Base-by-base conservation (phyloP, 2,113 vertebrate species). In the Mesocricetus auratus region DNA sequence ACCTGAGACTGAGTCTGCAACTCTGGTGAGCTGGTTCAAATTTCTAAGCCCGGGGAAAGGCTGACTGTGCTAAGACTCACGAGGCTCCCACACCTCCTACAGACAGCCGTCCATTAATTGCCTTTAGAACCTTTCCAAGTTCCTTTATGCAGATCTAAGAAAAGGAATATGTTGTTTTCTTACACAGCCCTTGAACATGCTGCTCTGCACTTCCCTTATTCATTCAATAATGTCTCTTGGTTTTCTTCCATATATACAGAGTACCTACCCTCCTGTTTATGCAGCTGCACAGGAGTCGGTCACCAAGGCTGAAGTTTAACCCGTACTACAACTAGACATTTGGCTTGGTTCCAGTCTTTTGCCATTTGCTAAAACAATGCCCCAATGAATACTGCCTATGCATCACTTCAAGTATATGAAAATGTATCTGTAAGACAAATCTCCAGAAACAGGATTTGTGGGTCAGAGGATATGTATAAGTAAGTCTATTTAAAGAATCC, bases 261-360 rank as follows among this genome's bases (percentile, higher is more conserved):
- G 24, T 21, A 8, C 12, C 47, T 2, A 13, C 77, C 50, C 29
- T 68, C 42, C 36, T 74, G 6, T 45, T 82, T 11, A 69, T 13
- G 62, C 1, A 66, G 82, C 60, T 91, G 60, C 36, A 73, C 13
- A n/a, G 53, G 22, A 60, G 56, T 78, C 82, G 45, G 83, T 7
- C 69, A 78, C 77, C 81, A 50, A 7, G 68, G 71, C 15, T 11
- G 15, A 21, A 83, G 81, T 64, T 90, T 66, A 93, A 73, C 50
- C 53, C 78, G 58, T 82, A 96, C 11, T 91, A 66, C 47, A 93
- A 82, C 58, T 2, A 62, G 39, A 68, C 33, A 26, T 39, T 50
- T 96, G 79, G 26, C 68, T 91, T 90, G 79, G 15, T 87, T 93
- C 88, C 56, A 77, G n/a, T 93, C 26, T 89, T 97, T 89, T 86